phyloP scores from a whole-genome alignment of 2,797 vertebrate genomes.

The Buceros bicornis region DNA sequence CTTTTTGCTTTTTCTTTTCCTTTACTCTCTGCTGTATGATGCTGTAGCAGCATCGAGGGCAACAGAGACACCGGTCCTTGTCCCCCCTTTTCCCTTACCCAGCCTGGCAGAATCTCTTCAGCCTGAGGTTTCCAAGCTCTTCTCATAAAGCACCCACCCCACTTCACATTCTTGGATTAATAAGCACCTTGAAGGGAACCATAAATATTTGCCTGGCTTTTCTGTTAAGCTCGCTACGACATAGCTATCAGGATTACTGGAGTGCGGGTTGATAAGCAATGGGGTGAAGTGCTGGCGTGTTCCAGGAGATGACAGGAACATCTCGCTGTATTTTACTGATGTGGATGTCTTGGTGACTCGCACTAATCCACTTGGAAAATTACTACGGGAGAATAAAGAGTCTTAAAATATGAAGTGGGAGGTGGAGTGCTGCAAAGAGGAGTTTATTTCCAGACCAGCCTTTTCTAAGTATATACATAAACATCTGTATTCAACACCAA shows the following conservation, averaged over 20 bases:
- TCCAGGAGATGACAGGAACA: slow-evolving; percentile 25
- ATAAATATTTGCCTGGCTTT: slow-evolving; percentile 53
- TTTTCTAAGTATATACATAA: slow-evolving; percentile 1
- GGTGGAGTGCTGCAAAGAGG: not conserved
- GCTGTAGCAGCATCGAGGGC: not conserved
- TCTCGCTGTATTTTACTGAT: slow-evolving; percentile 23
- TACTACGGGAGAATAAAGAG: slow-evolving; percentile 8
- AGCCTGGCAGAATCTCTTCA: no score
- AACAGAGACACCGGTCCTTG: not conserved
- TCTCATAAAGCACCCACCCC: not conserved
- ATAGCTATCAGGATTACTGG: slow-evolving; percentile 55
- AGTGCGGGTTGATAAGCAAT: not conserved
- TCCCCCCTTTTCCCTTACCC: not conserved
- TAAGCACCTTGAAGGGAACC: not conserved
- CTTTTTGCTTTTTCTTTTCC: not conserved
- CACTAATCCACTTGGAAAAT: slow-evolving; percentile 46
- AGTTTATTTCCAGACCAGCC: slow-evolving; percentile 14
- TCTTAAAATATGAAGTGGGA: slow-evolving; percentile 8
- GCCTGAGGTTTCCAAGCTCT: not conserved
- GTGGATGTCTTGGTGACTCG: slow-evolving; percentile 36
- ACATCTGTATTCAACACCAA: not conserved
- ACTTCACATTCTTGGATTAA: not conserved
- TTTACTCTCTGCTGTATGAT: not conserved
- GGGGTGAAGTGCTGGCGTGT: slow-evolving; percentile 1
- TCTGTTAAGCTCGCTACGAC: slow-evolving; percentile 45